Base-by-base conservation (phyloP, 2,797 vertebrate genomes). In the Melopsittacus undulatus region DNA sequence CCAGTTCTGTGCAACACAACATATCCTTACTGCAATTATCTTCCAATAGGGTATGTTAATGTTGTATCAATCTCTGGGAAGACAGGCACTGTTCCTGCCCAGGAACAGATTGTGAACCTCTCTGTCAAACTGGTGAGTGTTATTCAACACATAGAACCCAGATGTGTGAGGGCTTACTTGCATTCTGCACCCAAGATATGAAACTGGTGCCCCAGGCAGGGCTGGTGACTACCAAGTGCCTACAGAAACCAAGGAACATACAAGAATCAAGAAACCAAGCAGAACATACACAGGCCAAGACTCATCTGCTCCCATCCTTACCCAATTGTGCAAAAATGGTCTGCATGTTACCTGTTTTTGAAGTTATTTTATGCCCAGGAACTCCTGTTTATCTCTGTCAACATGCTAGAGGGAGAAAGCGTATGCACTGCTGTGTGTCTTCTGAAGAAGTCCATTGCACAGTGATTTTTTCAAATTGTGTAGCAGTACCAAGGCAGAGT, bases 291-390 rank as follows among this genome's bases (percentile, higher is more conserved):
- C 46, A 69, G 20, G 42, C 30, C 54, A 57, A 81, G 51, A 66
- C 80, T 38, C 38, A 15, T 11, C 64, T 42, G 13, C 36, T 89
- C 49, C 49, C 16, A 12, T 42, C 38, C 43, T 78, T 36, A 82
- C 2, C 36, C 24, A 42, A 15, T 11, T 23, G 9, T 13, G 21
- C 30, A 23, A n/a, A 83, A 77, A 38, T 3, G 0, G n/a, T 27
- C 38, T 42, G 46, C 17, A 8, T 67, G 49, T 67, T 12, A 67
- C 15, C n/a, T 57, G 43, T 2, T 78, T 87, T 45, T 78, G 48
- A 62, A 89, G 36, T 40, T 23, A 67, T 42, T 81, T 89, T 16
- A 32, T 8, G 48, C 11, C 46, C 5, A 30, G 17, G 29, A 83
- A 45, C 62, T 51, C 51, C 36, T 29, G 21, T 36, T 14, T 22